Percentiles rank a stretch among this genome's conserved stretches.
These are phyloP conservation scores for Drosophila infuscata DNA, from an alignment of 2,888 invertebrate species.

Conservation along the genomic window DNA sequence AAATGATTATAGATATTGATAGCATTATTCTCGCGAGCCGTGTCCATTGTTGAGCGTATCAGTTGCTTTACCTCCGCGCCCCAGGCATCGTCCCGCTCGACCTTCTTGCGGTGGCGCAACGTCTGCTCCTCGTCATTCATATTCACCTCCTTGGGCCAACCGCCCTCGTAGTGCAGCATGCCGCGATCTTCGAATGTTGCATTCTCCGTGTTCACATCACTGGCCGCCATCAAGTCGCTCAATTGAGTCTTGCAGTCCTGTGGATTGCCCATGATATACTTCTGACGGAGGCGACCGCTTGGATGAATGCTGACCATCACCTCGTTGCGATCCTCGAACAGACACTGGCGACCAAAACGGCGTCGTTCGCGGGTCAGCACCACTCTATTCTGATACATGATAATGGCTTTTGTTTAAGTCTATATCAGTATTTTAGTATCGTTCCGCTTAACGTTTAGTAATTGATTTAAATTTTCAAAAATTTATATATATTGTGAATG, in stretches of 20 bases:
- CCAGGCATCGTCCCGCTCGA: slow-evolving; percentile 92
- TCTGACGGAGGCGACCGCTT: slow-evolving; percentile 86
- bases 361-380: slow-evolving; percentile 86
- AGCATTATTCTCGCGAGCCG: slow-evolving; percentile 89
- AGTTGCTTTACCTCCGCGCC: slow-evolving; percentile 86
- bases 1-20: slow-evolving; percentile 92
- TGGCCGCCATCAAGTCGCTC: slow-evolving; percentile 84
- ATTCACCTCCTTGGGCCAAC: slow-evolving; percentile 93
- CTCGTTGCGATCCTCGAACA: slow-evolving; percentile 89
- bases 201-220: slow-evolving; percentile 81
- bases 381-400: slow-evolving; percentile 72
- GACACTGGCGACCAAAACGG: slow-evolving; percentile 90
- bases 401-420: not conserved
- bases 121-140: slow-evolving; percentile 89
- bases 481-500: slow-evolving; percentile 3
- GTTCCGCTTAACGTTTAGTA: not conserved
- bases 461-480: slow-evolving; percentile 4
- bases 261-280: slow-evolving; percentile 87
- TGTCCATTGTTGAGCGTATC: slow-evolving; percentile 54
- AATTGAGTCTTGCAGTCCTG: slow-evolving; percentile 87
- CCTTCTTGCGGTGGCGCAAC: slow-evolving; percentile 90
- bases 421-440: not conserved
- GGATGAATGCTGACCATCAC: slow-evolving; percentile 88
- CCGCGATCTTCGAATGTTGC: slow-evolving; percentile 85
- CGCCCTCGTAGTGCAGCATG: slow-evolving; percentile 92